phyloP scores from a whole-genome alignment of 2,797 vertebrate species.

The Bovichtus diacanthus region DNA sequence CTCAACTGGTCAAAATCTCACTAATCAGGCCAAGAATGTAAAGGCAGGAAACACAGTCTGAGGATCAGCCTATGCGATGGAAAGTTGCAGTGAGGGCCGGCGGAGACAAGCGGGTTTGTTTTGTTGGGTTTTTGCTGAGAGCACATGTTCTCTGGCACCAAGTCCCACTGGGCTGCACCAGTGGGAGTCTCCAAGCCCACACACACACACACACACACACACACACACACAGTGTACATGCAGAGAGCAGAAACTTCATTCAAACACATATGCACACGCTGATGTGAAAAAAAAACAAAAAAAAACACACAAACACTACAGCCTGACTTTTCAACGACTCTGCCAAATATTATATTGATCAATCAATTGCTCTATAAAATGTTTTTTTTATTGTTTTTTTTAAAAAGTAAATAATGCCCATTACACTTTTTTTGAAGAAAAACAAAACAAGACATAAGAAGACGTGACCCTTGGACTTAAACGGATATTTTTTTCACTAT shows the following conservation, averaged over 20 bases:
- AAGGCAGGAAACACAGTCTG: conserved; percentile 65
- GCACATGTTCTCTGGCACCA: conserved; percentile 54
- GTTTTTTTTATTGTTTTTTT: no score
- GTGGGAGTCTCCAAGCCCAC: conserved; percentile 22
- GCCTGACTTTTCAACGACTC: not conserved
- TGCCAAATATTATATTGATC: not conserved
- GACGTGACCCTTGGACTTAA: no score
- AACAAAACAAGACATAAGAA: not conserved
- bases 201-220: conserved; percentile 1
- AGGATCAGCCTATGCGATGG: conserved; percentile 61
- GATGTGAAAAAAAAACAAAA: not conserved
- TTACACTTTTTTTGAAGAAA: no score
- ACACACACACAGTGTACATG: not conserved
- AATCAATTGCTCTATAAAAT: not conserved
- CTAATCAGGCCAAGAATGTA: conserved; percentile 77
- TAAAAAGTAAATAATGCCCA: not conserved
- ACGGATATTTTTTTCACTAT: not conserved
- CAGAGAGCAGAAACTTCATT: not conserved
- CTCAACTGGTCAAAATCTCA: conserved; percentile 65
- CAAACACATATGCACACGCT: not conserved
- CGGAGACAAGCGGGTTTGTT: conserved; percentile 45
- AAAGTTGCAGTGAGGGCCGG: conserved; percentile 51
- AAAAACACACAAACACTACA: not conserved
- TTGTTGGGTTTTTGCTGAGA: conserved; percentile 52
- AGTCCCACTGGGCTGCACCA: conserved; percentile 46